Evolutionary conservation across 2,113 vertebrate genomes (phyloP).

Genomic region (Pantherophis guttatus): DNA sequence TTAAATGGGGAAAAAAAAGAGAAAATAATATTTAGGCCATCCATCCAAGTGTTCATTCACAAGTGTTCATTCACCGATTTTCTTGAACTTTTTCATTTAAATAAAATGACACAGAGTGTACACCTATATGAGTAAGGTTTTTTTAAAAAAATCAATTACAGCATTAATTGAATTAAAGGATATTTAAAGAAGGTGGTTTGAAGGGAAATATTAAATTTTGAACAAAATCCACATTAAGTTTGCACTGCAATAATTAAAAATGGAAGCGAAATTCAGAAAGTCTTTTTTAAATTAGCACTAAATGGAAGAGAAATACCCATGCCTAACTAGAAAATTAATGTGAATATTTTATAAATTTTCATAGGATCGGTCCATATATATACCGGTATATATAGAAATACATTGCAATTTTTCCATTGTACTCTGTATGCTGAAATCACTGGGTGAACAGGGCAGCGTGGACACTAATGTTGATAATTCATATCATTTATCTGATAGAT

Average conservation of each 20-base stretch:
- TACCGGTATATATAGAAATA: background rate
- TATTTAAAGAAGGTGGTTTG: background rate
- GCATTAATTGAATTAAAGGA: background rate
- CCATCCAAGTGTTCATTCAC: background rate
- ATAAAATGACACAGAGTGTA: background rate
- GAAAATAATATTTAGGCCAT: background rate
- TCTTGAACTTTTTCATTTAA: background rate
- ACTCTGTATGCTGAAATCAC: slow-evolving; percentile 11
- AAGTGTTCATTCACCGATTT: background rate
- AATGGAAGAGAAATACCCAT: background rate
- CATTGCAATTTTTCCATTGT: background rate
- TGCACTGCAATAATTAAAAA: background rate
- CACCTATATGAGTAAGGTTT: background rate
- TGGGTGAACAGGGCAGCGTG: slow-evolving; percentile 7
- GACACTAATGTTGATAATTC: slow-evolving; percentile 48
- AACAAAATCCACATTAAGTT: background rate
- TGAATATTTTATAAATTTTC: background rate
- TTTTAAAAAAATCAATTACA: background rate
- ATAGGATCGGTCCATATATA: background rate
- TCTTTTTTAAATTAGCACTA: background rate
- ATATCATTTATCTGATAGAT: slow-evolving; percentile 63
- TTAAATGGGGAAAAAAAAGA: background rate
- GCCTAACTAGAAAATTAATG: background rate
- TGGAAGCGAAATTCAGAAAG: background rate
- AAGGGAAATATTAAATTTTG: background rate